A percentile compares a stretch with the other conserved stretches of the same genome.
These are phyloP conservation scores for Heliothis subflexa DNA, from an alignment of 1,140 invertebrate species.

Conservation along the genomic window DNA sequence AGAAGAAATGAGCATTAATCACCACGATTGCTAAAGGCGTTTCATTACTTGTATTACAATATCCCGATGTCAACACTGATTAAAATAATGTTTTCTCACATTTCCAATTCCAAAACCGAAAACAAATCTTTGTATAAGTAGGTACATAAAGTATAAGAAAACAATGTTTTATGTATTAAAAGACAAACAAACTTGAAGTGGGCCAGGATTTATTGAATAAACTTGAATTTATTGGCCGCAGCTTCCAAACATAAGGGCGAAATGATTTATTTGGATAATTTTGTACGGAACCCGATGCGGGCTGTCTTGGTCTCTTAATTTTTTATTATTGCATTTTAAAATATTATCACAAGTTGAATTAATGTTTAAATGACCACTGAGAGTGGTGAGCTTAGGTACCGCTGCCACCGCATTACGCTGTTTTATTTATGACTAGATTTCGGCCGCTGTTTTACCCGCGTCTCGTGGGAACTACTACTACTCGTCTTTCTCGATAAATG, in stretches of 20 bases:
- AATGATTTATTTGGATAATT: conserved; percentile 25
- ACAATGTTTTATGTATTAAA: conserved; percentile 46
- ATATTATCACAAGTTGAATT: too few species aligned
- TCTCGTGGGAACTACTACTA: too few species aligned
- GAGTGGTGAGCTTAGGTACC: too few species aligned
- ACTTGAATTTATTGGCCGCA: conserved; percentile 31
- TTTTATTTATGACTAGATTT: too few species aligned
- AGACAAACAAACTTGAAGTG: conserved; percentile 28
- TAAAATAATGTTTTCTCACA: conserved; percentile 8
- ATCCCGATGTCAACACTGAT: too few species aligned
- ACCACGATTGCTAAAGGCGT: too few species aligned
- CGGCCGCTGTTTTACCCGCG: too few species aligned
- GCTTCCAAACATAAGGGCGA: conserved; percentile 13
- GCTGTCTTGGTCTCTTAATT: background rate
- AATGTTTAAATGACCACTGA: too few species aligned
- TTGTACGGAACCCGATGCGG: conserved; percentile 4
- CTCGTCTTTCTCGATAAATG: too few species aligned
- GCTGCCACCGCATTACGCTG: too few species aligned
- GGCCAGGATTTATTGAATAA: conserved; percentile 37
- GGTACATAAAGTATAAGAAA: background rate
- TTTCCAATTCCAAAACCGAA: conserved; percentile 26
- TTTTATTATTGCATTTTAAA: background rate
- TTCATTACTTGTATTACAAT: too few species aligned
- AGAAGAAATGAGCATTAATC: too few species aligned
- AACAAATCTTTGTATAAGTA: conserved; percentile 18